A percentile compares a stretch with the other conserved stretches of the same genome.
Evolutionary conservation across 2,113 vertebrate genomes (phyloP).

Genomic region (Plestiodon gilberti): DNA sequence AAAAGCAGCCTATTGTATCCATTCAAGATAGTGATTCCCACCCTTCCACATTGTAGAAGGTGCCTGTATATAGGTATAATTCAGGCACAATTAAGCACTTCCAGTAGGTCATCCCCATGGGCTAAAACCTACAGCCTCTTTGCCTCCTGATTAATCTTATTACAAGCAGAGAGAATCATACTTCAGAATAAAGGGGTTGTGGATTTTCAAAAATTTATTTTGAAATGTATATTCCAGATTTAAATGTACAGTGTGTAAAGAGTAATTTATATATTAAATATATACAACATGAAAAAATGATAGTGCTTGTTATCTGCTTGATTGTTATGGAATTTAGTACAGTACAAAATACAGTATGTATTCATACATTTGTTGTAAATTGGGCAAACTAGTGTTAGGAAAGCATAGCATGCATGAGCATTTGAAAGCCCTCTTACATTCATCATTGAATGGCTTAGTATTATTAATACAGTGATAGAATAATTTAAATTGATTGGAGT

Average conservation of each 20-base stretch:
- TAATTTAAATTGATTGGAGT: slow-evolving; percentile 28
- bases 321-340: slow-evolving; percentile 12
- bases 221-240: neutral
- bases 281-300: neutral
- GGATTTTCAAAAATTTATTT: slow-evolving; percentile 12
- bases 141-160: neutral
- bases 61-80: neutral
- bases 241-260: neutral
- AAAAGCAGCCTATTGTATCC: neutral
- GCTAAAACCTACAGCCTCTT: neutral
- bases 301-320: neutral
- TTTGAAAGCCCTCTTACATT: neutral
- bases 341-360: slow-evolving; percentile 30
- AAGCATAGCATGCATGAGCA: slow-evolving; percentile 30
- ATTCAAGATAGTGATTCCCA: neutral
- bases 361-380: slow-evolving; percentile 37
- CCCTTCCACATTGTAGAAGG: neutral
- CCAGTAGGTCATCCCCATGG: neutral
- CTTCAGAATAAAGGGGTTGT: neutral
- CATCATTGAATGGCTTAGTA: neutral
- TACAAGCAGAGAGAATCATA: neutral
- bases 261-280: neutral
- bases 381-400: slow-evolving; percentile 8
- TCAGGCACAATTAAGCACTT: neutral
- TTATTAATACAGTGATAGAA: neutral